Evolutionary conservation across 1,140 invertebrate genomes (phyloP).

Genomic region (Episyrphus balteatus): DNA sequence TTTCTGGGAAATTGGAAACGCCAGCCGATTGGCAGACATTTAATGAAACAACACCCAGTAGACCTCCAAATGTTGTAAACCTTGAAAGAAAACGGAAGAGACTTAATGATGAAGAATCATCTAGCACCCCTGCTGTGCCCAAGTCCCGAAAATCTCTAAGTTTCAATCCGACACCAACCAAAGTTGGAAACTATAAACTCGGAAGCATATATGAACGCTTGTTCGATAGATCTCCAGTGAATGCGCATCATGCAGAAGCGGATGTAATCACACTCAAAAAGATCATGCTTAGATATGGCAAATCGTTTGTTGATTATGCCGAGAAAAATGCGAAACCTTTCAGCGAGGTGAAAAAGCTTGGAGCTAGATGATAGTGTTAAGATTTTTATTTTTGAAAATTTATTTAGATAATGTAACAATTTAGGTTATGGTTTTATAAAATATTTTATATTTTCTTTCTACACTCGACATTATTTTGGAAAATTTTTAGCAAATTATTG

Average conservation of each 20-base stretch:
- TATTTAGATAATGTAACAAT: too few relatives aligned
- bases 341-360: constrained; percentile 16
- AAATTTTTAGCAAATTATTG: too few relatives aligned
- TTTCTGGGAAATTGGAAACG: not conserved
- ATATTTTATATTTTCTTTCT: too few relatives aligned
- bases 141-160: not conserved
- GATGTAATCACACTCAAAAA: constrained; percentile 47
- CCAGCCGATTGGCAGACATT: constrained; percentile 14
- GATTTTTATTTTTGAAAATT: too few relatives aligned
- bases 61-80: constrained; percentile 9
- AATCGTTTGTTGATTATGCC: constrained; percentile 44
- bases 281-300: constrained; percentile 41
- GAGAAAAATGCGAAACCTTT: constrained; percentile 40
- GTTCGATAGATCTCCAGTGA: constrained; percentile 31
- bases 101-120: not conserved
- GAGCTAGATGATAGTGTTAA: not conserved
- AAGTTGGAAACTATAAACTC: constrained; percentile 38
- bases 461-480: too few relatives aligned
- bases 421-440: too few relatives aligned
- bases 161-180: constrained; percentile 10
- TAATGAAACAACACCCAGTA: constrained; percentile 39
- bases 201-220: constrained; percentile 41
- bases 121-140: not conserved
- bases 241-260: constrained; percentile 47
- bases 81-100: constrained; percentile 3